phyloP scores from a whole-genome alignment of 1,140 invertebrate genomes.

The Halictus rubicundus region DNA sequence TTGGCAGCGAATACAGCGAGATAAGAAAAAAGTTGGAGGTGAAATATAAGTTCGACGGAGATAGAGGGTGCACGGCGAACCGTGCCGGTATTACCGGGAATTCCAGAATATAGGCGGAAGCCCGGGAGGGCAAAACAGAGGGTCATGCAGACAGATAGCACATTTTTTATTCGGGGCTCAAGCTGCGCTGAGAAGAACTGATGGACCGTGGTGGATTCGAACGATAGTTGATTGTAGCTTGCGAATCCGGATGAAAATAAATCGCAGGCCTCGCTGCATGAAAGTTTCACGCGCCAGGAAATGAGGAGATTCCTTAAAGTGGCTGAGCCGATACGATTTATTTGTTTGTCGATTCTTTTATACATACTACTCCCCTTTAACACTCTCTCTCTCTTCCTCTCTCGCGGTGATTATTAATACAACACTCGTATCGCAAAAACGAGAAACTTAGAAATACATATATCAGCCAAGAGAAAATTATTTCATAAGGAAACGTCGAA shows the following conservation, averaged over 20 bases:
- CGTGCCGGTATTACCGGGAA: slow-evolving; percentile 23
- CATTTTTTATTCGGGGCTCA: slow-evolving; percentile 39
- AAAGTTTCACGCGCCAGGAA: slow-evolving; percentile 1
- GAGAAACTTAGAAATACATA: not conserved
- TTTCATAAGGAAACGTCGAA: no score
- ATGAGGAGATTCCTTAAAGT: not conserved
- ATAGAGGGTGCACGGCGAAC: slow-evolving; percentile 5
- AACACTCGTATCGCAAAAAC: not conserved
- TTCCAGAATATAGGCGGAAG: slow-evolving; percentile 20
- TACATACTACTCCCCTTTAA: not conserved
- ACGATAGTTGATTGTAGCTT: slow-evolving; percentile 44
- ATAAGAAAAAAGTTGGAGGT: slow-evolving; percentile 46
- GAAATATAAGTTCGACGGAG: slow-evolving; percentile 44
- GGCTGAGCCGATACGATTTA: not conserved
- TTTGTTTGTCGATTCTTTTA: not conserved
- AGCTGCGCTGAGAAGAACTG: slow-evolving; percentile 27
- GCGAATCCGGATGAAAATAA: slow-evolving; percentile 40
- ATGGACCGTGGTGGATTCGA: slow-evolving; percentile 42
- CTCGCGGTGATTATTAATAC: not conserved
- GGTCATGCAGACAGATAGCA: slow-evolving; percentile 32
- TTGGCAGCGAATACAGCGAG: slow-evolving; percentile 26
- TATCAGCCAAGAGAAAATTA: no score
- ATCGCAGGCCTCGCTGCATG: slow-evolving; percentile 4
- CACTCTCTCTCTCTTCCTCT: no score
- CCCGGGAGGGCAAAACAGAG: not conserved